Conservation (phyloP, 2,888 invertebrate species). For the Corbicula japonica region DNA sequence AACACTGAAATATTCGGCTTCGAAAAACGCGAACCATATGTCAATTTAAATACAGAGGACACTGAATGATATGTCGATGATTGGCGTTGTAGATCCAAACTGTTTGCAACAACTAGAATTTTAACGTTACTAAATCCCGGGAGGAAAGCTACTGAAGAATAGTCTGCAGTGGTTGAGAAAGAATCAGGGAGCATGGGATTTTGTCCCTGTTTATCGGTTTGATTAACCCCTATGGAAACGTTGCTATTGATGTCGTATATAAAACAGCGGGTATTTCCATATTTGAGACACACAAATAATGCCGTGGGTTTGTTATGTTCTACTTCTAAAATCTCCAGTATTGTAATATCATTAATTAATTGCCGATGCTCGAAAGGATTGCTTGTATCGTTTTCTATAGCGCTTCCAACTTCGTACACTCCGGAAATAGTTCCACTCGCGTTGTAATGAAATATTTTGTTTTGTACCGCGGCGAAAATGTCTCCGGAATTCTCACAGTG, state of each 20-base stretch:
- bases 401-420: neutral
- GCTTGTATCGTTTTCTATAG: neutral
- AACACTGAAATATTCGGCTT: neutral
- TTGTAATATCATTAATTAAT: constrained; percentile 3
- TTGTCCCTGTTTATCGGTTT: neutral
- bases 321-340: constrained; percentile 6
- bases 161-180: neutral
- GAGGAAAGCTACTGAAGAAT: neutral
- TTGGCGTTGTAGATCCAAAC: neutral
- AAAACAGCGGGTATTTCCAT: constrained; percentile 7
- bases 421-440: neutral
- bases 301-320: neutral
- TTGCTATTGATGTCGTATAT: neutral
- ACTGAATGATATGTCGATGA: neutral
- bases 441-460: constrained; percentile 3
- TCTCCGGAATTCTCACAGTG: constrained; percentile 1
- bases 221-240: neutral
- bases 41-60: constrained; percentile 2
- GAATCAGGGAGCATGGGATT: neutral
- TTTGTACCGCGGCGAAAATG: constrained; percentile 1
- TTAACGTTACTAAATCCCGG: neutral
- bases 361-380: neutral
- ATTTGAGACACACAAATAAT: constrained; percentile 18
- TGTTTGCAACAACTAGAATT: constrained; percentile 1
- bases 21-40: neutral